These are phyloP conservation scores for Aspidiotus destructor DNA, from an alignment of 2,888 invertebrate genomes.

Conservation along the genomic window DNA sequence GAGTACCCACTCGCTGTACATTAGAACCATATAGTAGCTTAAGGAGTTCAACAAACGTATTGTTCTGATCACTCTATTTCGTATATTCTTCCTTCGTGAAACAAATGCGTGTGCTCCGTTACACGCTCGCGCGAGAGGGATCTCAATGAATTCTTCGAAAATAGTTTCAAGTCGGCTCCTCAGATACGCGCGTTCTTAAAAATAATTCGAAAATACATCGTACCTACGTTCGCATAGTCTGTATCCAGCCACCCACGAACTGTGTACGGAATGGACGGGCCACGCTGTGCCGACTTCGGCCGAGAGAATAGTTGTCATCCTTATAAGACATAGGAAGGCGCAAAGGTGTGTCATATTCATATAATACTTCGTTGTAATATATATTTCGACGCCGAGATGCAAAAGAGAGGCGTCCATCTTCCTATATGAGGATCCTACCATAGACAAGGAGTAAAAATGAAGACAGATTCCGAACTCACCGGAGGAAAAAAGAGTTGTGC, in stretches of 20 bases:
- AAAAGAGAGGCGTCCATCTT: slow-evolving; percentile 25
- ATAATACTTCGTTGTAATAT: slow-evolving; percentile 10
- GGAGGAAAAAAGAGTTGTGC: slow-evolving; percentile 10
- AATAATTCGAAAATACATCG: neutral
- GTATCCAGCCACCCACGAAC: slow-evolving; percentile 20
- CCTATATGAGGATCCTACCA: neutral
- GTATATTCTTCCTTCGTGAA: neutral
- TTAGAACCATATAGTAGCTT: too few species aligned
- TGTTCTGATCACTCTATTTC: neutral
- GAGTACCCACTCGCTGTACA: too few species aligned
- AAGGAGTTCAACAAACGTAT: too few species aligned
- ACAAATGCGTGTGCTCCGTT: neutral
- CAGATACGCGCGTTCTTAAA: neutral
- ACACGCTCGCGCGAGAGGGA: too few species aligned
- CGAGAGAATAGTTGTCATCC: slow-evolving; percentile 27
- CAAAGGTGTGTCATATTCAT: slow-evolving; percentile 32
- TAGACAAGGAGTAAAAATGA: slow-evolving; percentile 8
- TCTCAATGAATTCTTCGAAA: neutral
- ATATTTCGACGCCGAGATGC: slow-evolving; percentile 9
- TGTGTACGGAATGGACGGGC: neutral
- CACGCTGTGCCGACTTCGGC: neutral
- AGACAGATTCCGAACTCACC: slow-evolving; percentile 12
- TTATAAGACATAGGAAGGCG: slow-evolving; percentile 22
- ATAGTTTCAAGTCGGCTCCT: neutral
- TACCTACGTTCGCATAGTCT: neutral